Evolutionary conservation across 92 coral and sea anemone genomes (phyloP), one percentile per base, ranked within the genome.

Genomic region (Phenganax marumi): DNA sequence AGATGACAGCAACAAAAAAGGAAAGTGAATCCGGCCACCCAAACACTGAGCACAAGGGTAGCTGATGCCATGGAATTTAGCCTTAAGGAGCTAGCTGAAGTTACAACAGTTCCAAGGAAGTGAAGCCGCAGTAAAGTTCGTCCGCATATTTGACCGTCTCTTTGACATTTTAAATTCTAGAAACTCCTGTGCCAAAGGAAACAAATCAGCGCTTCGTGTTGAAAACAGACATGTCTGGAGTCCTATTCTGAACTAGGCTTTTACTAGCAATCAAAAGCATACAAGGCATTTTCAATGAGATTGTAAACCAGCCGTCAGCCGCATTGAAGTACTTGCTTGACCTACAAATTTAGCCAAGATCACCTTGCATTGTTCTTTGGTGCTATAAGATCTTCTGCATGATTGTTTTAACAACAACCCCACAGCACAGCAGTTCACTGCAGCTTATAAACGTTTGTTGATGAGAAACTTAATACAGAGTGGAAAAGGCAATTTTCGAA

Each of bases 321-420:
- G 0, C 19, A 0, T 11, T 69, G 12, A 69, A 19, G 47, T 69
- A 69, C 50, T 11, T 69, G 12, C 33, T 69, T 69, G 17, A 69
- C 75, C 3, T 69, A 69, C 50, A 69, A 69, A 51, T 69, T 69
- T 33, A 69, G 75, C 75, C 75, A 69, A 33, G 75, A 69, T 19
- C 19, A 69, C 7, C 49, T 69, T 69, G 75, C 7, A 19, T 26
- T 69, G 52, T 33, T 33, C 43, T 33, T 33, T 33, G 43, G 43
- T 5, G 43, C 2, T 33, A 33, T 33, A 33, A 2, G 43, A 33
- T 33, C 2, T 33, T 33, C 47, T n/a, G n/a, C n/a, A n/a, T n/a
- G 47, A 24, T 69, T 50, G 75, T 19, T 24, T 48, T n/a, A 69
- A 69, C 11, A 69, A 69, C 50, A 69, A 1, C 47, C 75, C 75